These are phyloP conservation scores for Aphelenchoides fujianensis DNA, from an alignment of 1,140 invertebrate genomes.

Conservation along the genomic window DNA sequence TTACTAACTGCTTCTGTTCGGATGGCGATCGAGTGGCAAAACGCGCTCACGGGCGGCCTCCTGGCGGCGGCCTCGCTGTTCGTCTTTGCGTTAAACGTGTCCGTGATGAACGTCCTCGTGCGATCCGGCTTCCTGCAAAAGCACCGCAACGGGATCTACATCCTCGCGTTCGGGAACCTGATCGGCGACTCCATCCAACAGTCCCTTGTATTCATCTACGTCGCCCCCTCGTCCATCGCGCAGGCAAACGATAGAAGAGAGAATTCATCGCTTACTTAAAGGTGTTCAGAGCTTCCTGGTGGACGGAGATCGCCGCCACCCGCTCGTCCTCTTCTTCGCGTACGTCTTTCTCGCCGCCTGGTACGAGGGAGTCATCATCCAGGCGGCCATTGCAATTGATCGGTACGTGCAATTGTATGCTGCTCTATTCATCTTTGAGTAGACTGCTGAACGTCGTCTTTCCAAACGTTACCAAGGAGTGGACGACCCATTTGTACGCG, in stretches of 20 bases:
- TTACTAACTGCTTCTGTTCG: too few relatives aligned
- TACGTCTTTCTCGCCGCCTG: background rate
- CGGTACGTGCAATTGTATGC: background rate
- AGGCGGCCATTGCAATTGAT: slow-evolving; percentile 2
- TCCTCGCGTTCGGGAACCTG: background rate
- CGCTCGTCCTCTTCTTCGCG: background rate
- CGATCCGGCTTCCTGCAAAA: background rate
- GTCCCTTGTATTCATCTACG: background rate
- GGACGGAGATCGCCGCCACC: background rate
- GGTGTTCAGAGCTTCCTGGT: background rate
- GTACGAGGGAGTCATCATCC: slow-evolving; percentile 2
- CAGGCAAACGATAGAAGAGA: background rate
- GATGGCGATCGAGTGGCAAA: background rate
- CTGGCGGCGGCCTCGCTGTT: background rate
- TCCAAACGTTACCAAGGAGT: background rate
- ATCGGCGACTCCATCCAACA: background rate
- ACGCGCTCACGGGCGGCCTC: background rate
- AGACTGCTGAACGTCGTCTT: slow-evolving; percentile 7
- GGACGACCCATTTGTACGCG: background rate
- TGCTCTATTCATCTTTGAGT: background rate
- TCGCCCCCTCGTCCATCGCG: background rate
- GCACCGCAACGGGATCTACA: background rate
- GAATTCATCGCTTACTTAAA: background rate
- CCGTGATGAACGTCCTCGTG: background rate
- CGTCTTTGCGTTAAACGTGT: background rate